Evolutionary conservation across 2,113 vertebrate genomes (phyloP).

Genomic region (Actenoides lindsayi): DNA sequence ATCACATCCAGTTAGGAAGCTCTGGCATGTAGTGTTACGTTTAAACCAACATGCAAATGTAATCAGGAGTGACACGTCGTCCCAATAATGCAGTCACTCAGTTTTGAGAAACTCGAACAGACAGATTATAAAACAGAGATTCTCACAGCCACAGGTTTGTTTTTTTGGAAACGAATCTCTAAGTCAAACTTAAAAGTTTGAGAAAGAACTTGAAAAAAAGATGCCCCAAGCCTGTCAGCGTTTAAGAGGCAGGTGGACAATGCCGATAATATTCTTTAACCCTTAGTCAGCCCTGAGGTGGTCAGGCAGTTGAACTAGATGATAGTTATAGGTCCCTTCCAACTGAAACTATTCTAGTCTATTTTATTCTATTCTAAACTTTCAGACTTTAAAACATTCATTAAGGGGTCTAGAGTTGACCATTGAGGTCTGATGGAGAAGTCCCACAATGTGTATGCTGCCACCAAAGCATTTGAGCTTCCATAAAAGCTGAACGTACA

Average conservation of each 20-base stretch:
- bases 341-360: background rate
- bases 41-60: constrained; percentile 64
- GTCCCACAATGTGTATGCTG: background rate
- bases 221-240: background rate
- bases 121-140: constrained; percentile 36
- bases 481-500: background rate
- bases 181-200: background rate
- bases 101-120: background rate
- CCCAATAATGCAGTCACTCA: constrained; percentile 55
- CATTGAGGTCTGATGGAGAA: background rate
- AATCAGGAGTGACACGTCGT: constrained; percentile 49
- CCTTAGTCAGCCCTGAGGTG: background rate
- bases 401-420: background rate
- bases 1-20: constrained; percentile 65
- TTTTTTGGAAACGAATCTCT: background rate
- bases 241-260: background rate
- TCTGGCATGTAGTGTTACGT: constrained; percentile 36
- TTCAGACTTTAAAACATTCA: background rate
- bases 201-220: background rate
- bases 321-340: background rate
- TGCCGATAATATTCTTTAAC: fast-evolving
- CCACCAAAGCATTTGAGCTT: background rate
- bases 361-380: background rate
- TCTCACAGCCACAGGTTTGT: constrained; percentile 25
- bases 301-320: background rate